Evolutionary conservation across 92 coral and sea anemone species (phyloP).

Genomic region (Umimayanthus kanabou): DNA sequence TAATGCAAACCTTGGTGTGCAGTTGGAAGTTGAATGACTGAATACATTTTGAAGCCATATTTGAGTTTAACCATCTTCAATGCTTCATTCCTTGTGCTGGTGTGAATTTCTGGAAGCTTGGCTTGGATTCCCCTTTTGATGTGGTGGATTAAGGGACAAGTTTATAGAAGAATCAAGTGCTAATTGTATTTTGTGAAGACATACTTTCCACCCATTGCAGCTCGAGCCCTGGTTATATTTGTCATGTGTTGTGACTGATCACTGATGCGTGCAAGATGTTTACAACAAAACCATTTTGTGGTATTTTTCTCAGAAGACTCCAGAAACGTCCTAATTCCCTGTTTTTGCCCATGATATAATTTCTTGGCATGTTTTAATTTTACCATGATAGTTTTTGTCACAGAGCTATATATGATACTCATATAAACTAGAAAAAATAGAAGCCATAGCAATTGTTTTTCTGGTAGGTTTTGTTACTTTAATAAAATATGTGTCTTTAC

Average conservation of each 20-base stretch:
- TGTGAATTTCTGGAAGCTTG: background rate
- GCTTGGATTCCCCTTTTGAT: background rate
- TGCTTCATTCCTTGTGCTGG: background rate
- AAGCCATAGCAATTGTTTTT: background rate
- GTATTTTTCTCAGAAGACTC: slow-evolving; percentile 29
- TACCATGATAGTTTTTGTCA: background rate
- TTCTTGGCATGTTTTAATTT: slow-evolving; percentile 15
- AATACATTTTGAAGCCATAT: slow-evolving; percentile 4
- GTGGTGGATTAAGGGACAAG: slow-evolving; percentile 2
- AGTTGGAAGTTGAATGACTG: slow-evolving; percentile 10
- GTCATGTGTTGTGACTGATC: slow-evolving; percentile 16
- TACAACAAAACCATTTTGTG: slow-evolving; percentile 24
- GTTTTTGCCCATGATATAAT: slow-evolving; percentile 18
- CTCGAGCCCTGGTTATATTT: background rate
- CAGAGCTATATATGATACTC: background rate
- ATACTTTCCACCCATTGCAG: slow-evolving; percentile 28
- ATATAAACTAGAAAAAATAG: background rate
- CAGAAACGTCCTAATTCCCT: slow-evolving; percentile 9
- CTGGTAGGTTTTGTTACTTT: background rate
- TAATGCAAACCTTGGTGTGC: slow-evolving; percentile 18
- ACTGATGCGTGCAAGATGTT: slow-evolving; percentile 40
- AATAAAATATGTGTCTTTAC: background rate
- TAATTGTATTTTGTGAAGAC: slow-evolving; percentile 13
- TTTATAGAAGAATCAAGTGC: background rate
- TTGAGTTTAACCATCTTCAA: background rate